Percentiles rank a stretch among this genome's conserved stretches.
These are phyloP conservation scores for Microtus pennsylvanicus DNA, from an alignment of 2,113 vertebrate species.

Conservation along the genomic window DNA sequence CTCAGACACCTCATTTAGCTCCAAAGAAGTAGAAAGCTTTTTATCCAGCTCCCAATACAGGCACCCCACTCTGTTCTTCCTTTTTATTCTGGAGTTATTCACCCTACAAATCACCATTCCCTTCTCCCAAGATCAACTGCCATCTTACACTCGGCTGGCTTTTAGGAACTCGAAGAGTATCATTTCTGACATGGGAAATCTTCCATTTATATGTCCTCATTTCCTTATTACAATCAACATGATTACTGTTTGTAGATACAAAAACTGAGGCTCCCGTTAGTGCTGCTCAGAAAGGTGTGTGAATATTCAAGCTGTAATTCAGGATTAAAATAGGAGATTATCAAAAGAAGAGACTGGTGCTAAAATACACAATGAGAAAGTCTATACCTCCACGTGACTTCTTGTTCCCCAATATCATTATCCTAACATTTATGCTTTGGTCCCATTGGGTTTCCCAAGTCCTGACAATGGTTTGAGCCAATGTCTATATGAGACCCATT, in stretches of 20 bases:
- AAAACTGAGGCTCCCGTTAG: slow-evolving; percentile 34
- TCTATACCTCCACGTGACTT: background rate
- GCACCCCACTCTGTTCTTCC: background rate
- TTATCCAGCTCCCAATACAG: background rate
- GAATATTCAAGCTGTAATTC: slow-evolving; percentile 36
- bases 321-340: slow-evolving; percentile 33
- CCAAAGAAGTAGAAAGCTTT: background rate
- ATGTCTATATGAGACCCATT: background rate
- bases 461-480: background rate
- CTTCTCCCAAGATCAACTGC: background rate
- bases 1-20: background rate
- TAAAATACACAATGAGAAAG: background rate
- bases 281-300: background rate
- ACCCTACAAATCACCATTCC: slow-evolving; percentile 10
- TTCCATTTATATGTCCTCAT: background rate
- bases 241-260: slow-evolving; percentile 42
- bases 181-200: background rate
- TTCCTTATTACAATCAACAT: slow-evolving; percentile 12
- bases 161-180: background rate
- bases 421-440: slow-evolving; percentile 26
- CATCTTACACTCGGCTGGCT: background rate
- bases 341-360: slow-evolving; percentile 8
- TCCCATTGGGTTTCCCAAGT: background rate
- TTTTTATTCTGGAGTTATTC: background rate
- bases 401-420: background rate